phyloP scores from a whole-genome alignment of 2,888 invertebrate species.

The Mystacides longicornis region DNA sequence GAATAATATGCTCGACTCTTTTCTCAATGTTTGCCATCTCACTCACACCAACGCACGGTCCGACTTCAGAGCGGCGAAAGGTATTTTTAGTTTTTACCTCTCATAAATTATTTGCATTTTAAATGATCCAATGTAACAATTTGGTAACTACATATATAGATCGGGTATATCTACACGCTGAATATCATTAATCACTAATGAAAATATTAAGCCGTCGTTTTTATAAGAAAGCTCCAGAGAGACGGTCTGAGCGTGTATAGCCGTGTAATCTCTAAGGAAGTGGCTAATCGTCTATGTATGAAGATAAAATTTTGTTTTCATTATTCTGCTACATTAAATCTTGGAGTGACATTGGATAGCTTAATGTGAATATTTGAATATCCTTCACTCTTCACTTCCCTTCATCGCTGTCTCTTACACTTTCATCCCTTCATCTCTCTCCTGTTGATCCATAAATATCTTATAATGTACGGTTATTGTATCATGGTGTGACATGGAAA shows the following conservation, averaged over 20 bases:
- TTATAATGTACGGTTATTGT: not conserved
- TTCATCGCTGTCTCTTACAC: not conserved
- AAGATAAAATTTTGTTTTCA: not conserved
- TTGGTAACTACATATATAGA: too few relatives aligned
- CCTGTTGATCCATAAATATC: not conserved
- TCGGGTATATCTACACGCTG: too few relatives aligned
- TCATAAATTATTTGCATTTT: too few relatives aligned
- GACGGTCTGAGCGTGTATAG: too few relatives aligned
- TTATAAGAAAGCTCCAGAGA: too few relatives aligned
- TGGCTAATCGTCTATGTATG: constrained; percentile 1
- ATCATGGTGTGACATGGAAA: not conserved
- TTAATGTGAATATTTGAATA: not conserved
- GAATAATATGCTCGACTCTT: not conserved
- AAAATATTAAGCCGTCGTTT: too few relatives aligned
- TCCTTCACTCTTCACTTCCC: not conserved
- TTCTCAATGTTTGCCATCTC: not conserved
- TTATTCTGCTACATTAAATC: not conserved
- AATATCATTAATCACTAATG: too few relatives aligned
- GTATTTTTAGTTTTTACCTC: too few relatives aligned
- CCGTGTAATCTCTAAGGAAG: not conserved
- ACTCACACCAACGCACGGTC: too few relatives aligned
- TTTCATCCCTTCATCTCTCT: not conserved
- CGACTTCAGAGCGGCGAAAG: too few relatives aligned
- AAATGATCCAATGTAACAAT: too few relatives aligned
- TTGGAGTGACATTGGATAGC: not conserved